Evolutionary conservation across 2,888 invertebrate species (phyloP), one percentile per base, ranked within the genome.

Genomic region (Trissolcus brochymenae): DNA sequence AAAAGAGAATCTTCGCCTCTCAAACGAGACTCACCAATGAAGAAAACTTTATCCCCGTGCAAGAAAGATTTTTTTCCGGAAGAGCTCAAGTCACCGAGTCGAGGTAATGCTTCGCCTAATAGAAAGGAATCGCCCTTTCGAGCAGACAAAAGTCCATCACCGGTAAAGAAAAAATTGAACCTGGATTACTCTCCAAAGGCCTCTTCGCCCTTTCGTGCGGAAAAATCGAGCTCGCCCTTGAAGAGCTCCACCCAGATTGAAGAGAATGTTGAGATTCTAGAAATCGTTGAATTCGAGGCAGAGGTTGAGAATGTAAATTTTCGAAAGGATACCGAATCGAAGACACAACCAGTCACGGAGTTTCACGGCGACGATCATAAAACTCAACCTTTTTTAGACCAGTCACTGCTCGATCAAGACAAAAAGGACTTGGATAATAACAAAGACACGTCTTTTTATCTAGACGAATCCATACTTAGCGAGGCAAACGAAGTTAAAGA

Each of bases 261-360:
- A 49, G 77, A 72, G 6, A 75, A 75, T 9, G 75, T 86, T 3
- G 84, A 88, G 67, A 87, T 86, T 17, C 83, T 87, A 49, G 87
- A 88, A 77, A 87, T 87, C 78, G 81, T 87, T 43, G 84, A 89
- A 80, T 84, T 85, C 56, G 86, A 86, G 46, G 84, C 81, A 14
- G 84, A 85, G 46, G 83, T 83, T 11, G 81, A 79, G 6, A 76
- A 79, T 17, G 80, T 72, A 80, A 81, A 79, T 68, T 74, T 79
- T 70, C 74, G 73, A 61, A 76, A 76, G 74, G 76, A 61, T 49
- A 64, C 75, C 7, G 74, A 79, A 53, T 62, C 60, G 62, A 62
- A 76, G n/a, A 71, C 70, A 13, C 76, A 78, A 14, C 76, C 75
- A 56, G 78, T 76, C 72, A 75, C 49, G 55, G 67, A 13, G 41